These are phyloP conservation scores for Sinelater perroti DNA, from an alignment of 2,888 invertebrate species.

Conservation along the genomic window DNA sequence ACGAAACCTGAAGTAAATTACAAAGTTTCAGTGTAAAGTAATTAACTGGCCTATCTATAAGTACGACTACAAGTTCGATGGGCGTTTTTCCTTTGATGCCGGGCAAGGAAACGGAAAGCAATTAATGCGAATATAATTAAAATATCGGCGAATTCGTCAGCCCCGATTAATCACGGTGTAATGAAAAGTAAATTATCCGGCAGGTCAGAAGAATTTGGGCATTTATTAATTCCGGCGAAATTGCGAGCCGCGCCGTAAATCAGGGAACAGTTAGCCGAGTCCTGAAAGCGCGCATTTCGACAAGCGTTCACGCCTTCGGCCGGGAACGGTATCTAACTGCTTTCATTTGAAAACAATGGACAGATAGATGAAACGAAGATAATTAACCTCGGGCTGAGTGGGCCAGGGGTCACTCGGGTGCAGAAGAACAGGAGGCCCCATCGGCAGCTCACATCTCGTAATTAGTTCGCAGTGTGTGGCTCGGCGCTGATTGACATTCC, in stretches of 20 bases:
- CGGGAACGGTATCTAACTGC: conserved; percentile 20
- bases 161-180: too few species aligned
- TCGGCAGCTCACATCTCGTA: conserved; percentile 44
- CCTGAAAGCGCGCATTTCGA: conserved; percentile 3
- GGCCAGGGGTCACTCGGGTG: conserved; percentile 37
- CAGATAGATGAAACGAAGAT: conserved; percentile 42
- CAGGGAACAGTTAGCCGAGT: conserved; percentile 7
- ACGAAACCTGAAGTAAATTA: too few species aligned
- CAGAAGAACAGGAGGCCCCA: conserved; percentile 42
- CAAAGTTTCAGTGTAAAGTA: too few species aligned
- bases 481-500: conserved; percentile 34
- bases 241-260: conserved; percentile 6
- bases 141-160: too few species aligned
- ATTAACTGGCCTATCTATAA: too few species aligned
- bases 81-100: too few species aligned
- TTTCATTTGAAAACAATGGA: conserved; percentile 33
- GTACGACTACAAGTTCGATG: too few species aligned
- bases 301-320: conserved; percentile 10
- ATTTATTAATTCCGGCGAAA: conserved; percentile 7
- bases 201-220: too few species aligned
- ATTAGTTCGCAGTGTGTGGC: conserved; percentile 46
- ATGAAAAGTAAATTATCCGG: too few species aligned
- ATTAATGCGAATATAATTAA: too few species aligned
- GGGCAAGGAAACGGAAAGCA: too few species aligned
- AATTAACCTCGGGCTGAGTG: conserved; percentile 40